These are phyloP conservation scores for Colletes latitarsis DNA, from an alignment of 1,140 invertebrate species.

Conservation along the genomic window DNA sequence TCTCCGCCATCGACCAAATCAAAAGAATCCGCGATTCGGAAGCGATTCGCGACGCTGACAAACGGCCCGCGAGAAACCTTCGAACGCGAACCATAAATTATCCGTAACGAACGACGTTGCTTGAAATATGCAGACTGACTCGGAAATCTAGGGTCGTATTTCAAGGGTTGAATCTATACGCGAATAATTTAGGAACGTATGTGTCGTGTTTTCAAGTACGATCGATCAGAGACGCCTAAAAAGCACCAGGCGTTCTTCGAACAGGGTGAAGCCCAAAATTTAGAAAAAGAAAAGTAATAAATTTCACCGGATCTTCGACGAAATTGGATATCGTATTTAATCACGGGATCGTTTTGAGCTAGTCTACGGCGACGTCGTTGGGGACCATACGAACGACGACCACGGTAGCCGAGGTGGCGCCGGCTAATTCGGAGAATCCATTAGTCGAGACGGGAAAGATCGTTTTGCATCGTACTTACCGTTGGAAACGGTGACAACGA, in stretches of 20 bases:
- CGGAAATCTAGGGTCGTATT: too few species aligned
- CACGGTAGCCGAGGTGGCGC: conserved; percentile 10
- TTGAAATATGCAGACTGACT: neutral
- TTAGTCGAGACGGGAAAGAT: conserved; percentile 45
- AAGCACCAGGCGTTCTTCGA: too few species aligned
- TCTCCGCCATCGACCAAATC: neutral
- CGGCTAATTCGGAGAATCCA: conserved; percentile 56
- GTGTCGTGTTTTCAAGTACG: too few species aligned
- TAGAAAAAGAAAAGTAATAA: too few species aligned
- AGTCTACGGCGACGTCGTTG: neutral
- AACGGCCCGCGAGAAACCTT: too few species aligned
- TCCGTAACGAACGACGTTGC: neutral
- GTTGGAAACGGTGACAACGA: conserved; percentile 14
- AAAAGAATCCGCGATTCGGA: neutral
- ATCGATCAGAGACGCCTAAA: too few species aligned
- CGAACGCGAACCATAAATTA: neutral
- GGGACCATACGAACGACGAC: neutral
- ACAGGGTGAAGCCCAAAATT: too few species aligned
- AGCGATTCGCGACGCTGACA: neutral
- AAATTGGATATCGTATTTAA: conserved; percentile 28
- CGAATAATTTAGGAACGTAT: too few species aligned
- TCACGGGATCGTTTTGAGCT: conserved; percentile 1
- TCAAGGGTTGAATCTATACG: too few species aligned
- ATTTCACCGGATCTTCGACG: neutral
- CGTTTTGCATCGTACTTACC: conserved; percentile 16